Conservation (phyloP, 2,888 invertebrate genomes). For the Archaeoteleia sp. region DNA sequence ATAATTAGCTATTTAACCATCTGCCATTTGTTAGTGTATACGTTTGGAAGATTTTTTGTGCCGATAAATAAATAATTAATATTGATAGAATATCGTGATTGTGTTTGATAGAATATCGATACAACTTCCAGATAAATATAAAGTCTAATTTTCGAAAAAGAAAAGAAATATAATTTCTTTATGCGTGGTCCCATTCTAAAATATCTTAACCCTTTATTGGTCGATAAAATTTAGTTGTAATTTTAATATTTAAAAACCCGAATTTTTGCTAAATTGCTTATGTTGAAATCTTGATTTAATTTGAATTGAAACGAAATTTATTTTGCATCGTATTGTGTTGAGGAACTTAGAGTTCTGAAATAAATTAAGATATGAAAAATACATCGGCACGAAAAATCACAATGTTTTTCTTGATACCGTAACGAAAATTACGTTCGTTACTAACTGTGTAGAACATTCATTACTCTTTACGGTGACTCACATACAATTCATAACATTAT, state of each 20-base stretch:
- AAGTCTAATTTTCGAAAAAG: conserved; percentile 17
- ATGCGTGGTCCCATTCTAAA: conserved; percentile 31
- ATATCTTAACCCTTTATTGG: conserved; percentile 33
- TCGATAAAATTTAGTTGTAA: conserved; percentile 21
- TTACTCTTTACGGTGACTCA: conserved; percentile 16
- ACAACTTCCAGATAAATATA: neutral
- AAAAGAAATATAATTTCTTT: conserved; percentile 41
- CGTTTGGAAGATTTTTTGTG: conserved; percentile 38
- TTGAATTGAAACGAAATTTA: too few species aligned
- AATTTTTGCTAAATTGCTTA: too few species aligned
- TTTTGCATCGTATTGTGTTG: too few species aligned
- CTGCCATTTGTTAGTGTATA: conserved; percentile 24
- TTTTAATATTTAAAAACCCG: too few species aligned
- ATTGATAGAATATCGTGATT: conserved; percentile 44
- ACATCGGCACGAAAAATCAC: conserved; percentile 45
- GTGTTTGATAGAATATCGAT: conserved; percentile 18
- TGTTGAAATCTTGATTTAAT: too few species aligned
- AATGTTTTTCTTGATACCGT: neutral
- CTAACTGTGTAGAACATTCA: conserved; percentile 20
- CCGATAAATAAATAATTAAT: conserved; percentile 43
- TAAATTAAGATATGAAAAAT: neutral
- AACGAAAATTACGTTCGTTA: conserved; percentile 14
- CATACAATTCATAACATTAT: conserved; percentile 44
- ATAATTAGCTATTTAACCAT: conserved; percentile 39
- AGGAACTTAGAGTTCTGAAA: too few species aligned